Conservation (phyloP, 1,140 invertebrate species). For the Eufriesea mexicana region DNA sequence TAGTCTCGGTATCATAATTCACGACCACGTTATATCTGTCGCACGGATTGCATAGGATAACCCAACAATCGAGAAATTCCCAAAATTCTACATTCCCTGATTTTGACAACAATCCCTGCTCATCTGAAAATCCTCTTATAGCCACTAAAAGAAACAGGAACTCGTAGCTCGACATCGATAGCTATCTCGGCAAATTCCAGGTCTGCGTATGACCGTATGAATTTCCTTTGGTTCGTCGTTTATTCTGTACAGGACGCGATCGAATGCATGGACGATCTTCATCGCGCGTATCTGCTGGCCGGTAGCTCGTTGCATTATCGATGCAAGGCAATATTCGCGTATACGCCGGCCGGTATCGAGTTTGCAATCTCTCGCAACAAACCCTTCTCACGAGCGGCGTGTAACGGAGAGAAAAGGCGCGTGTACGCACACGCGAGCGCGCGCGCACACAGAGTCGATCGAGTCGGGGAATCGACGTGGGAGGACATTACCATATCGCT, state of each 20-base stretch:
- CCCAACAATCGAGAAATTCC: too few species aligned
- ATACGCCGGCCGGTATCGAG: slow-evolving; percentile 40
- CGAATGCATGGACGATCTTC: slow-evolving; percentile 34
- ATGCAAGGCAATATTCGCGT: slow-evolving; percentile 44
- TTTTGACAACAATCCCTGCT: too few species aligned
- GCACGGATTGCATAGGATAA: too few species aligned
- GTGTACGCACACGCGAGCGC: background rate
- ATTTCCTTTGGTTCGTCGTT: slow-evolving; percentile 10
- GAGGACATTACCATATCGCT: slow-evolving; percentile 73
- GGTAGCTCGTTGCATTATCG: slow-evolving; percentile 30
- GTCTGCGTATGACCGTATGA: background rate
- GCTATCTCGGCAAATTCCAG: background rate
- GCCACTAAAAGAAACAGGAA: too few species aligned
- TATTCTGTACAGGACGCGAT: slow-evolving; percentile 7
- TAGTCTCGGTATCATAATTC: too few species aligned
- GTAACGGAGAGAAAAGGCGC: background rate
- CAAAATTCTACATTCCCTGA: too few species aligned
- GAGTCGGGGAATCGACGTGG: slow-evolving; percentile 61
- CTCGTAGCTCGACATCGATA: background rate
- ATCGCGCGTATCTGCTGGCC: slow-evolving; percentile 22
- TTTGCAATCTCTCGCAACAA: slow-evolving; percentile 34
- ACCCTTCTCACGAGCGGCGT: slow-evolving; percentile 36
- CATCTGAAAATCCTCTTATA: too few species aligned
- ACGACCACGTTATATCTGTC: too few species aligned
- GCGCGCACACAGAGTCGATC: slow-evolving; percentile 19